Percentiles rank a stretch among this genome's conserved stretches.
Evolutionary conservation across 2,797 vertebrate genomes (phyloP).

Genomic region (Oophaga sylvatica): DNA sequence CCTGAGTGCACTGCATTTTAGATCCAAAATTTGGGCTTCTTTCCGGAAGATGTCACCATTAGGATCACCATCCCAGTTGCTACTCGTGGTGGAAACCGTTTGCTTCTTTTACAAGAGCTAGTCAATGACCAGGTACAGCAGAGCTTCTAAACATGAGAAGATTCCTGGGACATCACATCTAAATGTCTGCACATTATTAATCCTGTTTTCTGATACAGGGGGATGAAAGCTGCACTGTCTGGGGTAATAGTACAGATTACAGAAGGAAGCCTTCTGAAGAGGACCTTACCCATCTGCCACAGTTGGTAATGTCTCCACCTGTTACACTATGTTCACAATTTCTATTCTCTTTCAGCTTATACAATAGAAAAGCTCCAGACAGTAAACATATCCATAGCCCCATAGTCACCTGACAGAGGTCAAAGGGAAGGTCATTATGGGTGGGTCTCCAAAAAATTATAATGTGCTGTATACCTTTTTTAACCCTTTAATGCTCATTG

Average conservation of each 20-base stretch:
- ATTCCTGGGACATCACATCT: background rate
- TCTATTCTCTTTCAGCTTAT: background rate
- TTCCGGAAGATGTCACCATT: slow-evolving; percentile 84
- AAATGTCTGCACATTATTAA: background rate
- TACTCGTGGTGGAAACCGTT: slow-evolving; percentile 87
- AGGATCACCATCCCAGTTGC: slow-evolving; percentile 88
- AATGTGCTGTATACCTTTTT: too few species aligned
- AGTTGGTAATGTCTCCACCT: slow-evolving; percentile 78
- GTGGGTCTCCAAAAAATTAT: background rate
- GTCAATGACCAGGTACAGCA: slow-evolving; percentile 75
- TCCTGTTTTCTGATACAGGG: slow-evolving; percentile 63
- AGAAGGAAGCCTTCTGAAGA: slow-evolving; percentile 71
- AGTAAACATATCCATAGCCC: background rate
- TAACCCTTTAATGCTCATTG: too few species aligned
- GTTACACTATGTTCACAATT: background rate
- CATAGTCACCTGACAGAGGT: background rate
- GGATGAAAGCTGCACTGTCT: slow-evolving; percentile 67
- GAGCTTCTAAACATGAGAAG: background rate
- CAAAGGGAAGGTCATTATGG: background rate
- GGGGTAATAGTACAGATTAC: slow-evolving; percentile 77
- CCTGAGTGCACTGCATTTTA: slow-evolving; percentile 63
- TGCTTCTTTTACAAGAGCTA: slow-evolving; percentile 83
- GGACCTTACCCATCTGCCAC: slow-evolving; percentile 82
- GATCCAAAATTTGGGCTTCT: slow-evolving; percentile 94
- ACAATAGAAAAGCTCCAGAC: background rate